These are phyloP conservation scores for Stylophora pistillata DNA, from an alignment of 64 coral and sea anemone species.

Conservation along the genomic window DNA sequence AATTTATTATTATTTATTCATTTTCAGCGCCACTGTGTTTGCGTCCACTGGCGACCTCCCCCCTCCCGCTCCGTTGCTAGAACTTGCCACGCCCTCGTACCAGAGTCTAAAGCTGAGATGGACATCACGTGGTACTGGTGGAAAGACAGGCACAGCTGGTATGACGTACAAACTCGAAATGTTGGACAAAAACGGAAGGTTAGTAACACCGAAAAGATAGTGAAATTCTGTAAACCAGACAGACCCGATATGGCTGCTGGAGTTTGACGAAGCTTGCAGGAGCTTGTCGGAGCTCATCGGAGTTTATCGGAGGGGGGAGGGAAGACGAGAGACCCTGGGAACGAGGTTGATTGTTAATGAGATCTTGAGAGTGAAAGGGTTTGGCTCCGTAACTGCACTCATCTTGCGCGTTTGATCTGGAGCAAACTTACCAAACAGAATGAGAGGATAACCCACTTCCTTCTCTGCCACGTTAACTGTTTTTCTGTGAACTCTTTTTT, in stretches of 20 bases:
- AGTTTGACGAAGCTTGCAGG: background rate
- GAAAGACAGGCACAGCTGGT: conserved; percentile 52
- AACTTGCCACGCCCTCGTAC: conserved; percentile 74
- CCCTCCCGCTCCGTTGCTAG: conserved; percentile 68
- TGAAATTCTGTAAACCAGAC: background rate
- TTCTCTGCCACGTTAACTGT: background rate
- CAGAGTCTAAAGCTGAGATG: conserved; percentile 84
- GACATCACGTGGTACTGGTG: conserved; percentile 32
- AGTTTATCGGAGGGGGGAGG: too few species aligned
- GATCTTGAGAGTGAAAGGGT: too few species aligned
- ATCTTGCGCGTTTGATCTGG: too few species aligned
- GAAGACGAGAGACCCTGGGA: too few species aligned
- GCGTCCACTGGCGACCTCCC: conserved; percentile 70
- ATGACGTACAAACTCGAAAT: conserved; percentile 77
- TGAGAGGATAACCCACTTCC: background rate
- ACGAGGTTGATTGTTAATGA: too few species aligned
- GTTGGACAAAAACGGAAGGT: conserved; percentile 81
- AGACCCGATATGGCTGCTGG: background rate
- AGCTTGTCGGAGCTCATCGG: too few species aligned
- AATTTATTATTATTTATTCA: background rate
- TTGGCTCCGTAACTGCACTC: too few species aligned
- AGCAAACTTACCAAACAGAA: too few species aligned
- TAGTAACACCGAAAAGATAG: background rate
- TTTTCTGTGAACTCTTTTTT: background rate
- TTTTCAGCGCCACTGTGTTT: conserved; percentile 40